phyloP scores from a whole-genome alignment of 2,888 invertebrate genomes.

The Lasioglossum villosulum region DNA sequence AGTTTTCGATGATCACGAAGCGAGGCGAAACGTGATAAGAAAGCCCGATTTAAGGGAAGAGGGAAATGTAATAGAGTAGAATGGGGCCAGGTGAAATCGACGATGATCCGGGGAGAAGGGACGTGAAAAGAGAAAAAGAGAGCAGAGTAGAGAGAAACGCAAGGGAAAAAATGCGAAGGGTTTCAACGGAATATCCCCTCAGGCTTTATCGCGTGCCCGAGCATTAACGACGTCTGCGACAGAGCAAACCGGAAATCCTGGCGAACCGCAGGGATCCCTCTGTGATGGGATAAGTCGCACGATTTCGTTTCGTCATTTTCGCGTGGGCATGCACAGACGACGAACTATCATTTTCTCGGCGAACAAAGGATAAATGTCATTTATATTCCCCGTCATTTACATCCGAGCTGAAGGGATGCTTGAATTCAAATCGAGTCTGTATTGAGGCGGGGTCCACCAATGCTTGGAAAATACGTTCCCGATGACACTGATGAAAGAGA shows the following conservation, averaged over 20 bases:
- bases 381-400: conserved; percentile 16
- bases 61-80: conserved; percentile 26
- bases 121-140: conserved; percentile 15
- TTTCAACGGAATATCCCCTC: conserved; percentile 48
- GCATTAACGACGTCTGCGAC: conserved; percentile 61
- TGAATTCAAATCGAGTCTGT: not conserved
- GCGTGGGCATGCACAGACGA: not conserved
- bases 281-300: conserved; percentile 40
- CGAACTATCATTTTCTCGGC: conserved; percentile 35
- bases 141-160: not conserved
- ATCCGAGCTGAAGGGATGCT: not conserved
- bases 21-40: conserved; percentile 45
- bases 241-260: conserved; percentile 56
- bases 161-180: conserved; percentile 33
- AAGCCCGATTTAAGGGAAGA: conserved; percentile 32
- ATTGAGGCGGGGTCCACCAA: not conserved
- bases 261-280: conserved; percentile 43
- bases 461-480: not conserved
- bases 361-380: conserved; percentile 42
- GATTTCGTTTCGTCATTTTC: conserved; percentile 52
- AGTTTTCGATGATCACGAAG: conserved; percentile 13
- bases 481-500: not conserved
- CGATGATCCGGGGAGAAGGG: not conserved
- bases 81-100: not conserved
- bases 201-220: conserved; percentile 59